Conservation (phyloP, 1,140 invertebrate species). For the Trichonephila inaurata region DNA sequence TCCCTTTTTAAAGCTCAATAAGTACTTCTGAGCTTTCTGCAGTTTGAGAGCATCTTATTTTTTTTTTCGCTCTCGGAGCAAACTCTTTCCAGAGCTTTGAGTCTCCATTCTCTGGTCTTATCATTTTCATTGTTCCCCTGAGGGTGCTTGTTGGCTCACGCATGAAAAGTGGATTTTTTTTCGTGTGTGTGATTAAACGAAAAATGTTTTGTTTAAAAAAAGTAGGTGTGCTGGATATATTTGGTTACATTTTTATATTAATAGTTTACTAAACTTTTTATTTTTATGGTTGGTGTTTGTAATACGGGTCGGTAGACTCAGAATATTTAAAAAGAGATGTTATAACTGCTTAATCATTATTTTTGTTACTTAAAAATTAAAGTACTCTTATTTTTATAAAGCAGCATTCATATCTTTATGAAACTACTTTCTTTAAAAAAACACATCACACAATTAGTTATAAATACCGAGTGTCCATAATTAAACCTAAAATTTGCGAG, state of each 20-base stretch:
- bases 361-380: not conserved
- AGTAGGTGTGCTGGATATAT: not conserved
- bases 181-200: not conserved
- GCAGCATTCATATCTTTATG: not conserved
- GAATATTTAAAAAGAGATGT: not conserved
- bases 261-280: not conserved
- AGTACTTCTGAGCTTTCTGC: not conserved
- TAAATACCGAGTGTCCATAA: no score
- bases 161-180: not conserved
- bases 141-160: not conserved
- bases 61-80: not conserved
- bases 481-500: no score
- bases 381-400: not conserved
- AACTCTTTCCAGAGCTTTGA: not conserved
- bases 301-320: not conserved
- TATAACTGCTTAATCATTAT: not conserved
- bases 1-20: conserved; percentile 12
- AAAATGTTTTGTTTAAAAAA: not conserved
- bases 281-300: not conserved
- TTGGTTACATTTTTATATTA: not conserved
- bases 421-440: not conserved
- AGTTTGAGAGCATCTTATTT: not conserved
- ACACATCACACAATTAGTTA: no score
- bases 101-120: not conserved
- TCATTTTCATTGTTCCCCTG: conserved; percentile 32